phyloP scores from a whole-genome alignment of 2,797 vertebrate species.

The Antennarius maculatus region DNA sequence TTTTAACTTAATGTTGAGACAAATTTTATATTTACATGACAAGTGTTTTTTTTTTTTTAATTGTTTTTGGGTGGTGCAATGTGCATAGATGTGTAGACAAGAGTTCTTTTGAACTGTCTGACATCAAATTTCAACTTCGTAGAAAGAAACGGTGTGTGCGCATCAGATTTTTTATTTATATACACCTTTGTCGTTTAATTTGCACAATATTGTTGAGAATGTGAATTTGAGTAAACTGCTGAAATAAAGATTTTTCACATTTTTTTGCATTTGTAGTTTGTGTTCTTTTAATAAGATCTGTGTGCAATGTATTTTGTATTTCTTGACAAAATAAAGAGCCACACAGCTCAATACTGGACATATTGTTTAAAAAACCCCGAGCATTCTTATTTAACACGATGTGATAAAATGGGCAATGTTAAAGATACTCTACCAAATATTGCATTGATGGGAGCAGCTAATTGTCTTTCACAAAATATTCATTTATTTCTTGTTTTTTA shows the following conservation, averaged over 20 bases:
- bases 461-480: too few species aligned
- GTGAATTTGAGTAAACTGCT: conserved; percentile 60
- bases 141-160: conserved; percentile 35
- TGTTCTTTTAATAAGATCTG: conserved; percentile 31
- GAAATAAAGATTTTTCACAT: conserved; percentile 22
- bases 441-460: conserved; percentile 33
- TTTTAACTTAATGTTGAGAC: conserved; percentile 34
- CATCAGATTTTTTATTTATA: conserved; percentile 70
- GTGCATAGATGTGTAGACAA: conserved; percentile 59
- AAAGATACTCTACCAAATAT: conserved; percentile 27
- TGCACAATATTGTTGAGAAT: conserved; percentile 65
- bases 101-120: conserved; percentile 56
- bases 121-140: conserved; percentile 44
- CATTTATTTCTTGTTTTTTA: too few species aligned
- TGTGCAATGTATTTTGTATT: conserved; percentile 29
- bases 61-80: conserved; percentile 58
- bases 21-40: conserved; percentile 63
- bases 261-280: conserved; percentile 34
- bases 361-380: conserved; percentile 14
- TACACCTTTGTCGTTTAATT: conserved; percentile 61
- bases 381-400: conserved; percentile 44
- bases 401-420: conserved; percentile 6
- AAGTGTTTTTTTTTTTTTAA: conserved; percentile 34
- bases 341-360: conserved; percentile 23
- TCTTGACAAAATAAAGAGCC: conserved; percentile 35